A percentile compares a stretch with the other conserved stretches of the same genome.
Evolutionary conservation across 2,888 invertebrate genomes (phyloP).

Genomic region (Nipponacmea schrenckii): DNA sequence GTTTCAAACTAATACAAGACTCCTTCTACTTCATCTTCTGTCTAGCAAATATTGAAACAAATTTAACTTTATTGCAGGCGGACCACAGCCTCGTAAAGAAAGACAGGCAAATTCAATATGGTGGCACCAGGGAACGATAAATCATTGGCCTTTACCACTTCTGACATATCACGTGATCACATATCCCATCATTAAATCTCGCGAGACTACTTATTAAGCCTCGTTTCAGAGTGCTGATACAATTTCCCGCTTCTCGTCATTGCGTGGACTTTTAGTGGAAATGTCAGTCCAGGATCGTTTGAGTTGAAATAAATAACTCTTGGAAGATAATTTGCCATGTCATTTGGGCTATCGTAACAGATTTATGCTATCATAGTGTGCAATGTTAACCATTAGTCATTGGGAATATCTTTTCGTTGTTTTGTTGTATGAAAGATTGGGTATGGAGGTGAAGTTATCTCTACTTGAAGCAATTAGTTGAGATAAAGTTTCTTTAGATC

Average conservation of each 20-base stretch:
- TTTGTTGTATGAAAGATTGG: constrained; percentile 10
- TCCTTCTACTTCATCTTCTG: no score
- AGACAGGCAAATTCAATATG: constrained; percentile 38
- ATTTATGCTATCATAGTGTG: constrained; percentile 27
- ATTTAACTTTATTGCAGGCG: constrained; percentile 18
- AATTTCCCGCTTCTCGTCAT: constrained; percentile 24
- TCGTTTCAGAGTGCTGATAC: constrained; percentile 34
- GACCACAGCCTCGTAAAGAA: constrained; percentile 21
- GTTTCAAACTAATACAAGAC: no score
- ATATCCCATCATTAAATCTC: constrained; percentile 42
- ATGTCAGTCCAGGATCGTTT: constrained; percentile 21
- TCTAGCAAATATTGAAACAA: background rate
- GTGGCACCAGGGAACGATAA: constrained; percentile 35
- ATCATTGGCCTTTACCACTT: constrained; percentile 36
- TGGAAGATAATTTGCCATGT: constrained; percentile 30
- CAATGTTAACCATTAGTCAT: constrained; percentile 31
- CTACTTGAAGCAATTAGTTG: constrained; percentile 26
- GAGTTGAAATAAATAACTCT: constrained; percentile 35
- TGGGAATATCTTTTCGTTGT: constrained; percentile 30
- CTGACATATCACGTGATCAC: constrained; percentile 35
- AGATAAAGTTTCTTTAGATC: constrained; percentile 29
- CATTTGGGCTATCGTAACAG: constrained; percentile 23
- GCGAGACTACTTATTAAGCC: constrained; percentile 39
- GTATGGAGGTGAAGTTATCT: background rate
- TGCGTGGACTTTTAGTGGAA: constrained; percentile 20